Base-by-base conservation (phyloP, 2,113 vertebrate species). In the Carlito syrichta region DNA sequence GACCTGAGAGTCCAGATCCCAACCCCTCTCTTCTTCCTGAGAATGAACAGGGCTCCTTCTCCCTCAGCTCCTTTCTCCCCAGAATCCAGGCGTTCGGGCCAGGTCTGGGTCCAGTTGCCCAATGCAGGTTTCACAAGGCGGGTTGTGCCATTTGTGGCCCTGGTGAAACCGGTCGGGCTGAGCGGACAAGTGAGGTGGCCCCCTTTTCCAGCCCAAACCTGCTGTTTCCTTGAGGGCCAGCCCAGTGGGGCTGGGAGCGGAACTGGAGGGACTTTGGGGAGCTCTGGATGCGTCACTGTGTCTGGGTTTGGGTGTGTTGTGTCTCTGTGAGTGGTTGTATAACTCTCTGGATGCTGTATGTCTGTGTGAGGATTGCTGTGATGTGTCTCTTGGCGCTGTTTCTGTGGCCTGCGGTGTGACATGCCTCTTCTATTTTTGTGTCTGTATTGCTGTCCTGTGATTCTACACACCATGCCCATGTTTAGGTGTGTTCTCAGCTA, bases 41-140 rank as follows among this genome's bases (percentile, higher is more conserved):
- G 38, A 60, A 30, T 32, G 58, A 38, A 22, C n/a, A 9, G 52
- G n/a, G 35, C 19, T 71, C 23, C 20, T 69, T 3, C 14, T 58
- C 83, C 58, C 32, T 74, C 23, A 73, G 35, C 6, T 62, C 86
- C 38, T 90, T 27, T 78, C 38, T 58, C 45, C 54, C 62, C 19
- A 62, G 94, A 95, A 86, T 40, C 56, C 38, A 66, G 83, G 63
- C 10, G 11, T 85, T 86, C 69, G 25, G 69, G 62, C 35, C 56
- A 56, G 45, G 58, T 76, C 74, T 86, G 56, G 69, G 93, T 87
- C 62, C 83, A 69, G 43, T 98, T 98, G 95, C 98, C 95, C 96
- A 97, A 98, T 2, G 0, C 32, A 38, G 68, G 83, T 97, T 98
- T 96, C 97, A 95, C 73, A 96, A 98, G 92, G 93, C 17, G 10